Evolutionary conservation across 2,888 invertebrate species (phyloP).

Genomic region (Sesamia inferens): DNA sequence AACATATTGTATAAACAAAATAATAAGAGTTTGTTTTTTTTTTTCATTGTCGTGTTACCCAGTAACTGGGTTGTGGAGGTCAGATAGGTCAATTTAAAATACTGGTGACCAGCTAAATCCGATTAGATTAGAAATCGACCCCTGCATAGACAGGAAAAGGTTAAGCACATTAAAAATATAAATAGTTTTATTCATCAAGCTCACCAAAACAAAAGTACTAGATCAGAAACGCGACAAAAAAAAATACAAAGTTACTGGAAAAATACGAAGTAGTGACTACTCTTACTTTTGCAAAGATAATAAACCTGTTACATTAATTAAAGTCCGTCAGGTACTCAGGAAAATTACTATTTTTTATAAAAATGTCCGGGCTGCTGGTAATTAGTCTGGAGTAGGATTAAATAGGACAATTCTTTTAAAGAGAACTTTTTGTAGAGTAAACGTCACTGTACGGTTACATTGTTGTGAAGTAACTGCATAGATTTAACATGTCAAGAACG

Average conservation of each 20-base stretch:
- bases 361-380: not conserved
- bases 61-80: too few relatives aligned
- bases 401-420: slow-evolving; percentile 6
- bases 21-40: too few relatives aligned
- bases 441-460: not conserved
- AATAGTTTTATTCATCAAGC: not conserved
- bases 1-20: too few relatives aligned
- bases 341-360: slow-evolving; percentile 1
- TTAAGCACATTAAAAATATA: too few relatives aligned
- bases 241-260: not conserved
- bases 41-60: too few relatives aligned
- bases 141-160: too few relatives aligned
- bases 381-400: not conserved
- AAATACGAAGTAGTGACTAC: not conserved
- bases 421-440: not conserved
- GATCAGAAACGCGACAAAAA: not conserved
- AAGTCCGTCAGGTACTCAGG: not conserved
- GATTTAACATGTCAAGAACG: not conserved
- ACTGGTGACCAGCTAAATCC: too few relatives aligned
- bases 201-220: not conserved
- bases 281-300: slow-evolving; percentile 1
- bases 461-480: not conserved
- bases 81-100: too few relatives aligned
- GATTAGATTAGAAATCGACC: too few relatives aligned
- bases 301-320: not conserved